These are phyloP conservation scores for Napeogenes inachia DNA, from an alignment of 2,888 invertebrate genomes.

Conservation along the genomic window DNA sequence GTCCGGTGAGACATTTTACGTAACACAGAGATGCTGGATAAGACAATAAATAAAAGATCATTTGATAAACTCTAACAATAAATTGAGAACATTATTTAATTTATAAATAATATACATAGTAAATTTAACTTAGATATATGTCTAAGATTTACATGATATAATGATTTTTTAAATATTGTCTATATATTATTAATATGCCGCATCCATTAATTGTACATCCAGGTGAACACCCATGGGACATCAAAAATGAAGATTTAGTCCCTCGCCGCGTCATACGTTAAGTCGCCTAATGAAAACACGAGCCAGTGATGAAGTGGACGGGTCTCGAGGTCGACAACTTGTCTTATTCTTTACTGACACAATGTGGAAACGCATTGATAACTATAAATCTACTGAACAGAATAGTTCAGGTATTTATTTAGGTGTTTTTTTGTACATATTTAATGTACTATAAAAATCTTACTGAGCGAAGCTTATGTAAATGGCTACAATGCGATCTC, in stretches of 20 bases:
- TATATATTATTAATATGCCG: constrained; percentile 22
- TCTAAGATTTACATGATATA: too few relatives aligned
- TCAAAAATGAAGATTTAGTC: constrained; percentile 78
- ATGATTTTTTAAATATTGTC: too few relatives aligned
- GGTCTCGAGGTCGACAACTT: constrained; percentile 35
- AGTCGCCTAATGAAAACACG: constrained; percentile 73
- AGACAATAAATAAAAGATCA: constrained; percentile 19
- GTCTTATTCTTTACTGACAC: constrained; percentile 26
- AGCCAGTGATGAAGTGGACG: constrained; percentile 62
- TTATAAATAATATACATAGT: too few relatives aligned
- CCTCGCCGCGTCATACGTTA: constrained; percentile 75
- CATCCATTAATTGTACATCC: constrained; percentile 41
- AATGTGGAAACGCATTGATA: not conserved
- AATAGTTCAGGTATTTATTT: constrained; percentile 2
- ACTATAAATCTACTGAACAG: constrained; percentile 6
- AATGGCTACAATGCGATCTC: too few relatives aligned
- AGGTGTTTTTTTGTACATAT: not conserved
- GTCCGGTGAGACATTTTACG: constrained; percentile 47
- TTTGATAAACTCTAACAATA: not conserved
- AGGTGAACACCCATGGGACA: constrained; percentile 62
- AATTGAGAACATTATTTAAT: too few relatives aligned
- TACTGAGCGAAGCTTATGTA: too few relatives aligned
- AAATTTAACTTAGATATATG: too few relatives aligned
- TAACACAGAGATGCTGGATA: constrained; percentile 39
- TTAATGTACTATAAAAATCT: too few relatives aligned